Conservation (phyloP, 2,797 vertebrate genomes). For the Diceros bicornis region DNA sequence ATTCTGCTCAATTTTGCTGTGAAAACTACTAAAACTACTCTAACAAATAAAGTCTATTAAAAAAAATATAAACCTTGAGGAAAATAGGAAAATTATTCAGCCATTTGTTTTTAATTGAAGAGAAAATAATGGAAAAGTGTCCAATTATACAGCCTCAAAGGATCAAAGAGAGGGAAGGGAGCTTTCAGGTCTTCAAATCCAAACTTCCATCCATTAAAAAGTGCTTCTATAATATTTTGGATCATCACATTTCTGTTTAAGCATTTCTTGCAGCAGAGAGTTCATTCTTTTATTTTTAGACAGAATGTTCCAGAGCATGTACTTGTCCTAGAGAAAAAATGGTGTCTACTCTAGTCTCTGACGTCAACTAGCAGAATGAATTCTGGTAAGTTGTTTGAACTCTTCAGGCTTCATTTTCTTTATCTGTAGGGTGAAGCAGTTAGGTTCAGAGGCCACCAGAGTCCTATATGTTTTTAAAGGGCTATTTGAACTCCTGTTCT, state of each 20-base stretch:
- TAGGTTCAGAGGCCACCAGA: background rate
- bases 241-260: slow-evolving; percentile 40
- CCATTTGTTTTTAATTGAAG: slow-evolving; percentile 28
- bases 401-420: background rate
- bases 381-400: background rate
- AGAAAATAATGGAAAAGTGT: background rate
- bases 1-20: background rate
- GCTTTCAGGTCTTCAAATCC: background rate
- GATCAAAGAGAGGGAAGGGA: background rate
- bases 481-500: background rate
- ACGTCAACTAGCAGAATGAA: background rate
- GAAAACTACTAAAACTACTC: background rate
- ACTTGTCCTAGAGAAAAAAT: background rate
- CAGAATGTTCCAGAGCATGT: background rate
- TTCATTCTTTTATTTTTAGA: slow-evolving; percentile 16
- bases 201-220: slow-evolving; percentile 3
- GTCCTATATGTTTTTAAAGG: background rate
- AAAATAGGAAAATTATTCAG: background rate
- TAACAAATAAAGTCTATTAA: background rate
- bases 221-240: background rate
- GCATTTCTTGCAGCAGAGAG: background rate
- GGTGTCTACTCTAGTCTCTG: background rate
- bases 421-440: background rate
- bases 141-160: background rate
- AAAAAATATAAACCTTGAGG: background rate